A percentile compares a stretch with the other conserved stretches of the same genome.
Evolutionary conservation across 2,888 invertebrate species (phyloP).

Genomic region (Dynastes maya): DNA sequence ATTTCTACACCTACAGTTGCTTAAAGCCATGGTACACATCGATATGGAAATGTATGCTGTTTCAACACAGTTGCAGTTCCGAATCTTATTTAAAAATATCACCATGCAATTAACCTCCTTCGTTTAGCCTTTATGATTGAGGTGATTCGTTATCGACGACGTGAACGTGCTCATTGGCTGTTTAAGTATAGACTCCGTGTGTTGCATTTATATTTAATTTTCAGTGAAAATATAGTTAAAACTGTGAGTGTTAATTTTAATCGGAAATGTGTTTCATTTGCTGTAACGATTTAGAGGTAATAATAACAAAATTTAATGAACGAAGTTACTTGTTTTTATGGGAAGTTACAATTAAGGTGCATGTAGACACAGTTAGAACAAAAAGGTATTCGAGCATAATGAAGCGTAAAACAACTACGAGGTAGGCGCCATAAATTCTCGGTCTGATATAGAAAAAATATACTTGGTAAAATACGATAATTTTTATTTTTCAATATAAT

Average conservation of each 20-base stretch:
- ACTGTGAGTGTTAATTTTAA: constrained; percentile 25
- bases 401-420: no score
- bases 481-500: no score
- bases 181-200: background rate
- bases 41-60: constrained; percentile 14
- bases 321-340: background rate
- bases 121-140: constrained; percentile 23
- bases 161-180: constrained; percentile 19
- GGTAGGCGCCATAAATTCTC: no score
- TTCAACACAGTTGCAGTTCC: constrained; percentile 7
- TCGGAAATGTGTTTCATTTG: background rate
- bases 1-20: background rate
- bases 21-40: background rate
- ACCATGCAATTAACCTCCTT: constrained; percentile 34
- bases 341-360: no score
- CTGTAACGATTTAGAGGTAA: constrained; percentile 7
- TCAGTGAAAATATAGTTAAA: constrained; percentile 27
- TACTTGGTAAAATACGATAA: no score
- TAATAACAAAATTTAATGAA: background rate
- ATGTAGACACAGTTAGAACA: no score
- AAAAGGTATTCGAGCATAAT: no score
- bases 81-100: constrained; percentile 27
- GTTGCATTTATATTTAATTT: constrained; percentile 23
- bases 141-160: constrained; percentile 18
- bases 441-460: no score